These are phyloP conservation scores for Globia sparganii DNA, from an alignment of 2,888 invertebrate genomes.

Conservation along the genomic window DNA sequence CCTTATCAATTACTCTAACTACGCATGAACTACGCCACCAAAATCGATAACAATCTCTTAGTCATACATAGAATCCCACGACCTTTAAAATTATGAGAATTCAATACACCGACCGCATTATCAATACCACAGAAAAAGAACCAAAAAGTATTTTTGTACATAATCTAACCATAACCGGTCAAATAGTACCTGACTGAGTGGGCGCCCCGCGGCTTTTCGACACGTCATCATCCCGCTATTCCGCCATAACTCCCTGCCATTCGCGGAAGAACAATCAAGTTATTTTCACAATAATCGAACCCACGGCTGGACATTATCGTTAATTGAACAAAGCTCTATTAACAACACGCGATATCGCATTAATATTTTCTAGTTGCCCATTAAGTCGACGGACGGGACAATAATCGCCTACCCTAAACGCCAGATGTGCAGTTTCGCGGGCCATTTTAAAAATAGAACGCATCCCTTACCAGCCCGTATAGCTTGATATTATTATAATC, in stretches of 20 bases:
- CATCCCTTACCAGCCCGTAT: conserved; percentile 32
- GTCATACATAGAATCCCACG: conserved; percentile 1
- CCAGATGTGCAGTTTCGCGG: conserved; percentile 57
- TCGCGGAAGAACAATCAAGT: conserved; percentile 60
- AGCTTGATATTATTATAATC: conserved; percentile 37
- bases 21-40: too few relatives aligned
- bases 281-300: conserved; percentile 43
- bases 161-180: conserved; percentile 29
- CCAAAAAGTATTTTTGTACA: conserved; percentile 32
- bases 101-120: conserved; percentile 39
- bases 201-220: conserved; percentile 24
- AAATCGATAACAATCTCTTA: conserved; percentile 6
- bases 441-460: conserved; percentile 58
- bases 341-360: conserved; percentile 38
- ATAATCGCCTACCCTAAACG: conserved; percentile 49
- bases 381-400: conserved; percentile 32
- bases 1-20: not conserved
- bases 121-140: conserved; percentile 45
- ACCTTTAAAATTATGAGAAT: conserved; percentile 41
- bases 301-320: conserved; percentile 33
- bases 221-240: conserved; percentile 63
- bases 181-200: conserved; percentile 48
- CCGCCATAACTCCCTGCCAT: conserved; percentile 37
- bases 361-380: conserved; percentile 27
- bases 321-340: conserved; percentile 48